Evolutionary conservation across 2,888 invertebrate genomes (phyloP).

Genomic region (Schrankia costaestrigalis): DNA sequence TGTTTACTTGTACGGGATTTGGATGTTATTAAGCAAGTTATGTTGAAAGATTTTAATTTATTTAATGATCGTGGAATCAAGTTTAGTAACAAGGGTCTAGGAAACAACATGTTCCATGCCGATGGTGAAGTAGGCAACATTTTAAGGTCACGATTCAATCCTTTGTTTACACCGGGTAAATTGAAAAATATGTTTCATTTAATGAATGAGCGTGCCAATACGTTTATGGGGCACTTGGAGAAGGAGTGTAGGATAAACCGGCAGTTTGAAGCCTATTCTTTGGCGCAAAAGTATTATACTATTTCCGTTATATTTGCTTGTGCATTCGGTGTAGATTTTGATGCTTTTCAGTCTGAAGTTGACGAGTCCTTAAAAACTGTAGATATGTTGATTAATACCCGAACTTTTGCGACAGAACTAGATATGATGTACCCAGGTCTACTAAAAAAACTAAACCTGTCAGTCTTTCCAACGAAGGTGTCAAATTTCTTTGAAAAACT

Average conservation of each 20-base stretch:
- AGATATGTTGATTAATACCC: slow-evolving; percentile 19
- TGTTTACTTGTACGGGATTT: slow-evolving; percentile 48
- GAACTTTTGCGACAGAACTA: slow-evolving; percentile 27
- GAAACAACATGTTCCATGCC: slow-evolving; percentile 48
- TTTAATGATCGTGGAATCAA: slow-evolving; percentile 50
- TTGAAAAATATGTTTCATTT: slow-evolving; percentile 55
- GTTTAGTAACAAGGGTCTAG: slow-evolving; percentile 44
- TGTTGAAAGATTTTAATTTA: slow-evolving; percentile 53
- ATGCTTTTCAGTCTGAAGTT: not conserved
- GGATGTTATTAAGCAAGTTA: slow-evolving; percentile 48
- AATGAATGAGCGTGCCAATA: slow-evolving; percentile 39
- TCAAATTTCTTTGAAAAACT: slow-evolving; percentile 37
- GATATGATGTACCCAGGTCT: slow-evolving; percentile 49
- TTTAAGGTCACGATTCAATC: slow-evolving; percentile 46
- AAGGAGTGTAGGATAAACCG: slow-evolving; percentile 6
- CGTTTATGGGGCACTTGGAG: slow-evolving; percentile 34
- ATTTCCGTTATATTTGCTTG: slow-evolving; percentile 1
- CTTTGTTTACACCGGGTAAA: slow-evolving; percentile 55
- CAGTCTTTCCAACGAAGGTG: slow-evolving; percentile 34
- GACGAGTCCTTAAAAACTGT: slow-evolving; percentile 9
- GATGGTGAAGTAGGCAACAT: slow-evolving; percentile 50
- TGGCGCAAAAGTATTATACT: slow-evolving; percentile 1
- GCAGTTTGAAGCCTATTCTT: not conserved
- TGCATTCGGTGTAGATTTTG: not conserved
- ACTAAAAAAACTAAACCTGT: slow-evolving; percentile 35